Evolutionary conservation across 2,888 invertebrate genomes (phyloP).

Genomic region (Nomada flava): DNA sequence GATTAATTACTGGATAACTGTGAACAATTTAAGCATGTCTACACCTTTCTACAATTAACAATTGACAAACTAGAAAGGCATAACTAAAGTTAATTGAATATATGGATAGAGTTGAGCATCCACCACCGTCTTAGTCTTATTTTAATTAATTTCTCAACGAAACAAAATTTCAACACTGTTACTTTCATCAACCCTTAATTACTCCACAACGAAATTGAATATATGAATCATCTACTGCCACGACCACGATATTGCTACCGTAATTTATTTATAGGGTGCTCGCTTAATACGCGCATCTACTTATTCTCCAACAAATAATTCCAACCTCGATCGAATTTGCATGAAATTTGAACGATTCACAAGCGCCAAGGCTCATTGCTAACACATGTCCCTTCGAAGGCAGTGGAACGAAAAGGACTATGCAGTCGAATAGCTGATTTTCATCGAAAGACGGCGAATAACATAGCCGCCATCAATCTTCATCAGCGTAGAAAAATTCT

Average conservation of each 20-base stretch:
- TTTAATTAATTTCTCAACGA: no score
- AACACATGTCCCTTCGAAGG: background rate
- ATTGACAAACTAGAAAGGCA: background rate
- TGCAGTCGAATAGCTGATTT: conserved; percentile 17
- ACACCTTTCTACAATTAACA: background rate
- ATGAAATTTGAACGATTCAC: conserved; percentile 22
- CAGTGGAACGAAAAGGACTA: conserved; percentile 11
- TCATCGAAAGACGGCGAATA: conserved; percentile 18
- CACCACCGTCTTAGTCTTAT: no score
- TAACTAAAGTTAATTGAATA: no score
- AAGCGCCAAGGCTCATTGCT: background rate
- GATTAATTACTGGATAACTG: conserved; percentile 1
- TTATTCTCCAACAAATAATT: background rate
- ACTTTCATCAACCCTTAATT: no score
- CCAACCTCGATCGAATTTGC: conserved; percentile 7
- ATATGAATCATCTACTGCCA: background rate
- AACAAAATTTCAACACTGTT: no score
- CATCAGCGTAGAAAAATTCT: conserved; percentile 45
- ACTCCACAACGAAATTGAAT: no score
- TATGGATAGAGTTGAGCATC: no score
- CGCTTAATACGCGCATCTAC: background rate
- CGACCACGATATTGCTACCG: no score
- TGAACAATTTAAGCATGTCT: background rate
- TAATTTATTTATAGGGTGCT: no score
- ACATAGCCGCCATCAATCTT: conserved; percentile 43